A percentile compares a stretch with the other conserved stretches of the same genome.
Evolutionary conservation across 2,113 vertebrate genomes (phyloP).

Genomic region (Eurypyga helias): DNA sequence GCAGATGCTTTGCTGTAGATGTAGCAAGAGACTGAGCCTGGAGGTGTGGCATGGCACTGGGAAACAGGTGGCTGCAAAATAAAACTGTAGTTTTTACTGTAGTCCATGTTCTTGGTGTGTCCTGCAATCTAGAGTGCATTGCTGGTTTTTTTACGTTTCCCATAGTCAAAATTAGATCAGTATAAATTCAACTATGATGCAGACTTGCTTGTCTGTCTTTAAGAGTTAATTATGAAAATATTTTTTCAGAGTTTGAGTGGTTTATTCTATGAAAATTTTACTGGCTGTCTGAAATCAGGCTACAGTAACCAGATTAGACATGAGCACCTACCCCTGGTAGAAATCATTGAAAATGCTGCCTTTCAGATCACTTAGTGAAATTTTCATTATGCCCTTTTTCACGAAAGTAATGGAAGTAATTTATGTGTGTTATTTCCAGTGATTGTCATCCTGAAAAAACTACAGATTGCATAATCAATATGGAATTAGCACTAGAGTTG

Average conservation of each 20-base stretch:
- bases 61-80: neutral
- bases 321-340: neutral
- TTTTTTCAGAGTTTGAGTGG: neutral
- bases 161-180: neutral
- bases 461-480: neutral
- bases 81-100: neutral
- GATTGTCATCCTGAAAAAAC: neutral
- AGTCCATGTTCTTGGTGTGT: neutral
- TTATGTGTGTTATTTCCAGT: neutral
- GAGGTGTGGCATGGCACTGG: neutral
- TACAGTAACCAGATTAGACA: neutral
- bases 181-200: neutral
- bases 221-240: neutral
- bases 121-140: neutral
- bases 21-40: neutral
- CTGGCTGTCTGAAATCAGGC: neutral
- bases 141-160: neutral
- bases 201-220: neutral
- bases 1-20: neutral
- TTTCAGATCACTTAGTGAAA: neutral
- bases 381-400: neutral
- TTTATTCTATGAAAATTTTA: neutral
- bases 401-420: neutral
- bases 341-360: neutral
- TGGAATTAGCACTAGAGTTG: neutral